These are phyloP conservation scores for Mirounga angustirostris DNA, from an alignment of 2,113 vertebrate species.

Conservation along the genomic window DNA sequence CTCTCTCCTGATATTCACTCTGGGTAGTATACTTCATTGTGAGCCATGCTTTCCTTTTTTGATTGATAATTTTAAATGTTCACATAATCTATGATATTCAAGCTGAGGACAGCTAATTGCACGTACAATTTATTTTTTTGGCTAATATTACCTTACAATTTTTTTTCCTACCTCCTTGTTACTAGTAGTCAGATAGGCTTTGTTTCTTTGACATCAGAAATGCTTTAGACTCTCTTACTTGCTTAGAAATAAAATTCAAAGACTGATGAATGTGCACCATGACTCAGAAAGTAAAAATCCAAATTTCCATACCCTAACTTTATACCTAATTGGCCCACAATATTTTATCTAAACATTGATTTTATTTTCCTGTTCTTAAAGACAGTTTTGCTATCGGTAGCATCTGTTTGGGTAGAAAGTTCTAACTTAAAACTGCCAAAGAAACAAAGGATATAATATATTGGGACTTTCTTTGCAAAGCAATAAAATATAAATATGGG, in stretches of 20 bases:
- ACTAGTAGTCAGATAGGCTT: background rate
- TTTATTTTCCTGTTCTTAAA: slow-evolving; percentile 67
- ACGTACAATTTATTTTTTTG: background rate
- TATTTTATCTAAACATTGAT: slow-evolving; percentile 49
- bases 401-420: slow-evolving; percentile 31
- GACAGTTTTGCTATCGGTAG: slow-evolving; percentile 53
- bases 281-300: slow-evolving; percentile 37
- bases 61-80: slow-evolving; percentile 25
- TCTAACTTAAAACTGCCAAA: slow-evolving; percentile 64
- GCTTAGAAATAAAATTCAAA: slow-evolving; percentile 64
- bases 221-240: background rate
- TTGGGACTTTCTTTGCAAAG: slow-evolving; percentile 53
- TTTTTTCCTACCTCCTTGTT: background rate
- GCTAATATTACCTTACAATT: background rate
- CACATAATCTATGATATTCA: background rate
- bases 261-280: fast-evolving
- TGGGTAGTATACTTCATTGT: background rate
- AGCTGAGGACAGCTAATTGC: background rate
- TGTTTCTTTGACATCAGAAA: slow-evolving; percentile 36
- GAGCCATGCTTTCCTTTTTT: background rate
- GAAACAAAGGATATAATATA: slow-evolving; percentile 68
- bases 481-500: slow-evolving; percentile 66
- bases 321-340: background rate
- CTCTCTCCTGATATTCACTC: background rate
- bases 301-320: background rate